Conservation (phyloP, 2,888 invertebrate genomes). For the Apodemia mormo region DNA sequence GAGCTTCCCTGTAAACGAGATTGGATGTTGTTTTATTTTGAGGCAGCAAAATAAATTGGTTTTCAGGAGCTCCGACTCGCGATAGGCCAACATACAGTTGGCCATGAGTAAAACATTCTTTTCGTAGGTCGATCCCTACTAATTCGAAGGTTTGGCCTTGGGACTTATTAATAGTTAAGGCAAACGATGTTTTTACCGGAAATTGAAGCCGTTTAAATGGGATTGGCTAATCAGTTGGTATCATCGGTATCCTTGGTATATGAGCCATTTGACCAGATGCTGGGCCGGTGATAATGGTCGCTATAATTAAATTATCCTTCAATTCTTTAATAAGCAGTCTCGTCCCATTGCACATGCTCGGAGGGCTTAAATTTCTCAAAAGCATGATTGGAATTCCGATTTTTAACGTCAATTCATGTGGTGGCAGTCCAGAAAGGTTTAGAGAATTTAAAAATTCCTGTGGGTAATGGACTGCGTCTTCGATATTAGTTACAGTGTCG, state of each 20-base stretch:
- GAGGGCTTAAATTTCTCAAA: slow-evolving; percentile 40
- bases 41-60: too few species aligned
- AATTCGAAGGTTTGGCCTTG: not conserved
- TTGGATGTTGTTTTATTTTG: slow-evolving; percentile 24
- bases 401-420: slow-evolving; percentile 41
- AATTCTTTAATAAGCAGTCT: slow-evolving; percentile 29
- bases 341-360: slow-evolving; percentile 30
- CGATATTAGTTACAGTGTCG: slow-evolving; percentile 23
- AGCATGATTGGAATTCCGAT: slow-evolving; percentile 42
- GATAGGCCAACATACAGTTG: not conserved
- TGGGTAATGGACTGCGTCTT: slow-evolving; percentile 25
- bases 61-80: too few species aligned
- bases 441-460: slow-evolving; percentile 39
- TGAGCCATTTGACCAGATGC: slow-evolving; percentile 11
- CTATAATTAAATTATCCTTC: slow-evolving; percentile 4
- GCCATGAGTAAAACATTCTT: not conserved
- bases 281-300: slow-evolving; percentile 16
- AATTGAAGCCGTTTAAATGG: slow-evolving; percentile 19
- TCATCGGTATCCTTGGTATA: slow-evolving; percentile 8
- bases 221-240: not conserved
- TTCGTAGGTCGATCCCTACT: too few species aligned
- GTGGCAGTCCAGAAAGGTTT: slow-evolving; percentile 38
- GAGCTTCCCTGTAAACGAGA: slow-evolving; percentile 33
- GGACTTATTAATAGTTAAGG: not conserved
- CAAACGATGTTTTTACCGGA: slow-evolving; percentile 9